These are phyloP conservation scores for Lepus americanus DNA, from an alignment of 2,113 vertebrate genomes.

Conservation along the genomic window DNA sequence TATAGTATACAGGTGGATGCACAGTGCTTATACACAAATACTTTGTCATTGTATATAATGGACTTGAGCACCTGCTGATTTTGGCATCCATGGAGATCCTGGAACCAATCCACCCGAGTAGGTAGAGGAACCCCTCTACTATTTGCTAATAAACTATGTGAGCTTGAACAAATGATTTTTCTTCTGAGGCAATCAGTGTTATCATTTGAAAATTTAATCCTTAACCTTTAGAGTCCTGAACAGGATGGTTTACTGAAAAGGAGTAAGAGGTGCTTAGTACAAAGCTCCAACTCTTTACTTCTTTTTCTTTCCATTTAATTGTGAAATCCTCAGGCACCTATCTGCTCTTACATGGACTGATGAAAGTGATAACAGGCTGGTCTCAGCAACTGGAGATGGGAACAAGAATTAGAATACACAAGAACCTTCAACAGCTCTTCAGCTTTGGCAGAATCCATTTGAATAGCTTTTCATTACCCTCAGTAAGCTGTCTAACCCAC, in stretches of 20 bases:
- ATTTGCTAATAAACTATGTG: background rate
- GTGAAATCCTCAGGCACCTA: background rate
- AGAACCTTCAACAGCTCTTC: background rate
- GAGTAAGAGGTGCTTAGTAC: background rate
- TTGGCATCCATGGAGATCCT: background rate
- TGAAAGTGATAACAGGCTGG: background rate
- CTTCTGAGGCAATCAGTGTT: background rate
- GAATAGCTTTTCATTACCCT: background rate
- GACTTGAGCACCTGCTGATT: background rate
- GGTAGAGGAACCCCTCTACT: background rate
- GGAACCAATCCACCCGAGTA: background rate
- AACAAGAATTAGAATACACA: slow-evolving; percentile 26
- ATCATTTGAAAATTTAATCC: background rate
- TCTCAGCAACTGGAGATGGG: background rate
- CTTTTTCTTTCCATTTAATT: background rate
- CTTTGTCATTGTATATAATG: background rate
- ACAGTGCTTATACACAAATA: background rate
- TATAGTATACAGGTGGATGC: background rate
- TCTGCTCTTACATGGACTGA: background rate
- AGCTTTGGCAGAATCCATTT: background rate
- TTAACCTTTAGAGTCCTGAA: background rate
- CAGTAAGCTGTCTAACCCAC: background rate
- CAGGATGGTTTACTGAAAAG: background rate
- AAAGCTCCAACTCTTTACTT: background rate
- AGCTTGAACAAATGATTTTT: background rate